A percentile compares a stretch with the other conserved stretches of the same genome.
phyloP scores from a whole-genome alignment of 2,888 invertebrate genomes.

The Rhamnusium bicolor region DNA sequence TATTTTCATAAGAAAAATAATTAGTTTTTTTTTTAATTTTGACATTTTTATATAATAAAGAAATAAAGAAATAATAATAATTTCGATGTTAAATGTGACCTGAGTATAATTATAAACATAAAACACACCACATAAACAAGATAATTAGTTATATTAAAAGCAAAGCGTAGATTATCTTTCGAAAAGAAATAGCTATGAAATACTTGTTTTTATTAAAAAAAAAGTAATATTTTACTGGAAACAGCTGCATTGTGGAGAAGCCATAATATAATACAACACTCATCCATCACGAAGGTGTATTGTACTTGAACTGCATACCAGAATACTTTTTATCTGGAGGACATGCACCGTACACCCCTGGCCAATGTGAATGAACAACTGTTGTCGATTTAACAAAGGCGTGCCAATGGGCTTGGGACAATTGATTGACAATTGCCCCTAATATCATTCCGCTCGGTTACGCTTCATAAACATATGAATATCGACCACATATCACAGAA shows the following conservation, averaged over 20 bases:
- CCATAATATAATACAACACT: background rate
- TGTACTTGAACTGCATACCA: background rate
- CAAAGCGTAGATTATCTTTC: no score
- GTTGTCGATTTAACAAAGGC: constrained; percentile 45
- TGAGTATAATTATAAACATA: no score
- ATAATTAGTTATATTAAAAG: no score
- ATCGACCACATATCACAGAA: constrained; percentile 26
- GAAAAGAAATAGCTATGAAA: background rate
- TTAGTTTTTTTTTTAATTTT: no score
- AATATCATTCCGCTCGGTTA: constrained; percentile 39
- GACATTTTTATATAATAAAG: no score
- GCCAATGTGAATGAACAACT: constrained; percentile 44
- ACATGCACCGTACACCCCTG: background rate
- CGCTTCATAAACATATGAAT: constrained; percentile 44
- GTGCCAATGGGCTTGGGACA: constrained; percentile 42
- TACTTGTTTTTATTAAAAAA: background rate
- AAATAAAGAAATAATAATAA: no score
- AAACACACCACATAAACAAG: no score
- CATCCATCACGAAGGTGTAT: constrained; percentile 5
- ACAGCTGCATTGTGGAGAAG: background rate
- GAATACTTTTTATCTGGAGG: background rate
- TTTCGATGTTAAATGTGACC: no score
- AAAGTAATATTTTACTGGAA: background rate
- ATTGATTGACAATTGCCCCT: constrained; percentile 53
- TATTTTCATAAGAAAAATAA: no score